Conservation (phyloP, 2,888 invertebrate species). For the Steinernema hermaphroditum region DNA sequence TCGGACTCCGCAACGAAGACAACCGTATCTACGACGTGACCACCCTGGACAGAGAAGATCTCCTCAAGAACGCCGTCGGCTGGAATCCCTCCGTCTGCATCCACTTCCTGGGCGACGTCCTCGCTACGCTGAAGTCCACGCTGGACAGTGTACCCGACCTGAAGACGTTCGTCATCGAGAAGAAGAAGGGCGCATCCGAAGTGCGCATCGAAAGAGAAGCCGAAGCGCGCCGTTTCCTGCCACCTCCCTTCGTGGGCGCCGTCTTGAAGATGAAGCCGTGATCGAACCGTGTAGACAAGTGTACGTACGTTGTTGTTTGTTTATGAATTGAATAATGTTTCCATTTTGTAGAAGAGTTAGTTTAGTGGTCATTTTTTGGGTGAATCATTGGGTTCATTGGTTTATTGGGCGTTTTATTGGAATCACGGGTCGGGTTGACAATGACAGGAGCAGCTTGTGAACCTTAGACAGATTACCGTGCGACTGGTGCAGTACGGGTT, state of each 20-base stretch:
- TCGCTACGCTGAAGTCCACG: not conserved
- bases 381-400: no score
- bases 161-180: not conserved
- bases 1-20: not conserved
- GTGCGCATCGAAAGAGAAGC: not conserved
- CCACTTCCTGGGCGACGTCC: slow-evolving; percentile 1
- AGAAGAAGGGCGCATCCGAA: not conserved
- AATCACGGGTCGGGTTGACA: no score
- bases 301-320: no score
- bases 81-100: not conserved
- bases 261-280: not conserved
- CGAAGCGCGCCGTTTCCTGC: not conserved
- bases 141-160: not conserved
- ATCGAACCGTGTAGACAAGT: not conserved
- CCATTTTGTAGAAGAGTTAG: no score
- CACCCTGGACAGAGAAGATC: not conserved
- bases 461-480: no score
- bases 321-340: no score
- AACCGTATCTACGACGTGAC: not conserved
- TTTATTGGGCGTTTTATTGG: no score
- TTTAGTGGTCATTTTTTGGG: no score
- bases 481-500: no score
- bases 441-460: no score
- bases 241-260: not conserved
- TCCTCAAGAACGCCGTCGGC: not conserved